These are phyloP conservation scores for Clarias macrocephalus DNA, from an alignment of 2,113 vertebrate genomes.

Conservation along the genomic window DNA sequence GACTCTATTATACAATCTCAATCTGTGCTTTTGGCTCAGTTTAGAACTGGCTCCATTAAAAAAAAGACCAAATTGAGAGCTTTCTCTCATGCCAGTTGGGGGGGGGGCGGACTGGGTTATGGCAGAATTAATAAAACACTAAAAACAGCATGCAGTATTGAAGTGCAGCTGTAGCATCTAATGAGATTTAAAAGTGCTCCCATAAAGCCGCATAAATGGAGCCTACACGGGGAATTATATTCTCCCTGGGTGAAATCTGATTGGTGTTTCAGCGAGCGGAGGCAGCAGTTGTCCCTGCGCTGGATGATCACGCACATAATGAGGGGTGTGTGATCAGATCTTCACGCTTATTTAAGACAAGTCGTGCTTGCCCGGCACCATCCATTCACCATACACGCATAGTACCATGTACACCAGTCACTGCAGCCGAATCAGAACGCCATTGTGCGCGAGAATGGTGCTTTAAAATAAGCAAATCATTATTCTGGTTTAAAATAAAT, in stretches of 20 bases:
- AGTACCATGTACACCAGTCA: conserved; percentile 45
- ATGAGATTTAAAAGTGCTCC: conserved; percentile 56
- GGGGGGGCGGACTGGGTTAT: conserved; percentile 11
- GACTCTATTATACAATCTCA: conserved; percentile 16
- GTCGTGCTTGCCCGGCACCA: conserved; percentile 47
- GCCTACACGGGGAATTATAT: conserved; percentile 52
- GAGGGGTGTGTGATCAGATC: conserved; percentile 43
- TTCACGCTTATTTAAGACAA: conserved; percentile 52
- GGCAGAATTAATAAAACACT: conserved; percentile 53
- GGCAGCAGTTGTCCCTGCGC: conserved; percentile 47
- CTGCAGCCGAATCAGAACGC: conserved; percentile 34
- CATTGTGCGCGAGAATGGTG: conserved; percentile 21
- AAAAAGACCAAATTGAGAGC: conserved; percentile 40
- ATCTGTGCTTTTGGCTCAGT: conserved; percentile 24
- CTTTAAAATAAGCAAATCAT: conserved; percentile 17
- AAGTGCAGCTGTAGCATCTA: conserved; percentile 56
- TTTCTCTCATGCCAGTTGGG: conserved; percentile 35
- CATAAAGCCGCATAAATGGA: conserved; percentile 55
- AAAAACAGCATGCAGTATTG: conserved; percentile 46
- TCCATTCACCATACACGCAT: conserved; percentile 51
- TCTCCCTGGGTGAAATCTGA: conserved; percentile 38
- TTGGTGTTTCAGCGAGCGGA: conserved; percentile 45
- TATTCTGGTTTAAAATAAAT: not conserved
- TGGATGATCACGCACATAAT: conserved; percentile 50
- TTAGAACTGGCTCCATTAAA: conserved; percentile 49